These are phyloP conservation scores for Stichopus chloronotus DNA, from an alignment of 35 echinoderm and acorn worm species.

Conservation along the genomic window DNA sequence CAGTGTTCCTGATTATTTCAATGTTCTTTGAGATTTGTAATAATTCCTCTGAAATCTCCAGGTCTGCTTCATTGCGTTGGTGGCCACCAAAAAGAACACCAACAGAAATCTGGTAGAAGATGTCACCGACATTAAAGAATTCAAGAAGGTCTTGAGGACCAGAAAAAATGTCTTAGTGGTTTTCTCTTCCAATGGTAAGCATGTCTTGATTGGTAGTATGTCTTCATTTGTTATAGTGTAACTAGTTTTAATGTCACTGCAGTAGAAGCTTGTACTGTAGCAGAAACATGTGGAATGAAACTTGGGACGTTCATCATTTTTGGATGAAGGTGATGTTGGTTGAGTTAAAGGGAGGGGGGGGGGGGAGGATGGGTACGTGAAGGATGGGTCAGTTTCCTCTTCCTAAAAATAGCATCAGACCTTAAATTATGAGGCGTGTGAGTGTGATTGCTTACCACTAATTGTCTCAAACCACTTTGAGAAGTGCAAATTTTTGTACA, in stretches of 20 bases:
- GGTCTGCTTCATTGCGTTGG: background rate
- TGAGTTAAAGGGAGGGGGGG: too few relatives aligned
- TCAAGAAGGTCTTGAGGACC: conserved; percentile 92
- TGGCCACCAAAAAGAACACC: conserved; percentile 70
- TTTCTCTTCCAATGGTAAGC: conserved; percentile 82
- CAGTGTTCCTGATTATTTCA: background rate
- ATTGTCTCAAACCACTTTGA: too few relatives aligned
- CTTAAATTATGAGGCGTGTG: too few relatives aligned
- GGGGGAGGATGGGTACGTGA: too few relatives aligned
- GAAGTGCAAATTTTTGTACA: too few relatives aligned
- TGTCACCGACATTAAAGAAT: conserved; percentile 87
- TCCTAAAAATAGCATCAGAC: too few relatives aligned
- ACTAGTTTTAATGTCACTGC: background rate
- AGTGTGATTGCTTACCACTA: too few relatives aligned
- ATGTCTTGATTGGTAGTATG: background rate
- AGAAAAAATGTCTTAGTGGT: conserved; percentile 86
- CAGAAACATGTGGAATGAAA: background rate
- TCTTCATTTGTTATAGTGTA: too few relatives aligned
- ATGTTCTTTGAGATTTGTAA: background rate
- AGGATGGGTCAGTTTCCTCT: too few relatives aligned
- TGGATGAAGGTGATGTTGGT: background rate
- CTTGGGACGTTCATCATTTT: background rate
- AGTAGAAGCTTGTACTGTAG: background rate
- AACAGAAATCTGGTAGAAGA: conserved; percentile 70
- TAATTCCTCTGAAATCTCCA: background rate